Evolutionary conservation across 1,140 invertebrate genomes (phyloP).

Genomic region (Cataglyphis hispanica): DNA sequence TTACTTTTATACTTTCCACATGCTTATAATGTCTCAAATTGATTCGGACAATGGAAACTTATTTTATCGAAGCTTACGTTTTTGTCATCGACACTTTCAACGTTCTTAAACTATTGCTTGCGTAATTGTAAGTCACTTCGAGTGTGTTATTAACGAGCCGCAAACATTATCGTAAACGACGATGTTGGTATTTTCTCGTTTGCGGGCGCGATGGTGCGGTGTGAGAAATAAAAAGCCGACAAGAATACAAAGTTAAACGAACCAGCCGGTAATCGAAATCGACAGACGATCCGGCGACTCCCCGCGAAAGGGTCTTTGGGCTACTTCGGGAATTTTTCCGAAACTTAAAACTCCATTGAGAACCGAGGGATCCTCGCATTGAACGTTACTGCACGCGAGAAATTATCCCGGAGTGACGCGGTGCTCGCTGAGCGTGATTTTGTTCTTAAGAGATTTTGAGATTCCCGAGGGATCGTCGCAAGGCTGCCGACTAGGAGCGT

Average conservation of each 20-base stretch:
- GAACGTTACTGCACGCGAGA: conserved; percentile 50
- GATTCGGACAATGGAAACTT: background rate
- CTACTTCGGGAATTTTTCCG: conserved; percentile 38
- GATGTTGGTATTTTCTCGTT: conserved; percentile 31
- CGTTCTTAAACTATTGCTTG: background rate
- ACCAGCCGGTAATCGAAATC: conserved; percentile 55
- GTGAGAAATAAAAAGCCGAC: conserved; percentile 44
- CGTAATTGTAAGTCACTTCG: background rate
- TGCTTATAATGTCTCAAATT: background rate
- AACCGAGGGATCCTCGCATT: conserved; percentile 41
- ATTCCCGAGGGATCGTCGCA: conserved; percentile 33
- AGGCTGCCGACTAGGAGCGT: conserved; percentile 13
- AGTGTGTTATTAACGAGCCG: conserved; percentile 27
- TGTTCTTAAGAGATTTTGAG: conserved; percentile 56
- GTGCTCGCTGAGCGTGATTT: conserved; percentile 46
- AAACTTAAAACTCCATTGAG: conserved; percentile 35
- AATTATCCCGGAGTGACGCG: conserved; percentile 46
- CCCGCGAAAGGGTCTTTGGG: conserved; percentile 27
- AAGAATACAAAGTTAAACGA: conserved; percentile 57
- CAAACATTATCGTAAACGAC: conserved; percentile 5
- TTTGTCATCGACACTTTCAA: background rate
- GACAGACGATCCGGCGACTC: conserved; percentile 38
- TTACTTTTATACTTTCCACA: background rate
- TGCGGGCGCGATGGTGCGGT: background rate
- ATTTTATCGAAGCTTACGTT: background rate